These are phyloP conservation scores for Mormyrus proboscirostris DNA, from an alignment of 2,797 vertebrate genomes.

Conservation along the genomic window DNA sequence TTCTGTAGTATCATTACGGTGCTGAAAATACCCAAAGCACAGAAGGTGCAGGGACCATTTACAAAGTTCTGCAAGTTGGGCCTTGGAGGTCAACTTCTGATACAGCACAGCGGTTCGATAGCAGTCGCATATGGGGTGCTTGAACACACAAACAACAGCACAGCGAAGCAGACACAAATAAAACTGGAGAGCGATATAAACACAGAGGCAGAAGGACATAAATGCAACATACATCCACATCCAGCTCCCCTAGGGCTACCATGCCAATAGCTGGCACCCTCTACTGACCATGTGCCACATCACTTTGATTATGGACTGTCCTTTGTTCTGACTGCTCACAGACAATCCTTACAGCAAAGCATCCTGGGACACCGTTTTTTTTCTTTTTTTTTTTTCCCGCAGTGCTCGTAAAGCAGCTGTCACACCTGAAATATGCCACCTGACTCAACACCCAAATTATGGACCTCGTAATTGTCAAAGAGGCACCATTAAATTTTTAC, in stretches of 20 bases:
- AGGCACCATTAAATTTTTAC: slow-evolving; percentile 23
- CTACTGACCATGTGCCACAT: neutral
- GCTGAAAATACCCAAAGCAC: neutral
- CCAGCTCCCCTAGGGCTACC: neutral
- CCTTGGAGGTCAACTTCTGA: neutral
- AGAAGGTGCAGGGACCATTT: neutral
- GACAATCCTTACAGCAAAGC: neutral
- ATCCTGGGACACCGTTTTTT: neutral
- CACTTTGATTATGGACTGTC: neutral
- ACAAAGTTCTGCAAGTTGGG: neutral
- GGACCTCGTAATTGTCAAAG: slow-evolving; percentile 20
- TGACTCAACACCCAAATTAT: slow-evolving; percentile 20
- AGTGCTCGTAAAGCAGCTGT: slow-evolving; percentile 5
- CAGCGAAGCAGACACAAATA: neutral
- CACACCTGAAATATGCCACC: slow-evolving; percentile 15
- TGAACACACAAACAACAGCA: neutral
- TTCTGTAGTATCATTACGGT: neutral
- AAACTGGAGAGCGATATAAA: neutral
- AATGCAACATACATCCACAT: neutral
- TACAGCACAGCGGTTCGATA: neutral
- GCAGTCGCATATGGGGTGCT: neutral
- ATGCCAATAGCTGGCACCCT: neutral
- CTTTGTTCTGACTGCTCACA: neutral
- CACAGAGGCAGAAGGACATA: neutral
- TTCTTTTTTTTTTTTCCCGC: neutral